Percentiles rank a stretch among this genome's conserved stretches.
Conservation (phyloP, 2,888 invertebrate species). For the Mycalesis mineus region DNA sequence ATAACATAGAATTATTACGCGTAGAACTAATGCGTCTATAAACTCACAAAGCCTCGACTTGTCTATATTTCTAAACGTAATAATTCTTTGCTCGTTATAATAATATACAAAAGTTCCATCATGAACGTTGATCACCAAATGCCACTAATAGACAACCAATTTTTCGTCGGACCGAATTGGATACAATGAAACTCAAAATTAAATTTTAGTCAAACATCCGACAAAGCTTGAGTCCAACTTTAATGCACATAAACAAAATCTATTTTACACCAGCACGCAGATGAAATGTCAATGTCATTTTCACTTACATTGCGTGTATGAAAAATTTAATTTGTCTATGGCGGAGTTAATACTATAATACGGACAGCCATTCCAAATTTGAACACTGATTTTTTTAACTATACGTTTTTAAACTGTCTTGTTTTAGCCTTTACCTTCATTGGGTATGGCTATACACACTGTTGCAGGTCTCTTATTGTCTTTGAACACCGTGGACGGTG, state of each 20-base stretch:
- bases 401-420: constrained; percentile 15
- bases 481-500: constrained; percentile 38
- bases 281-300: neutral
- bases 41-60: too few relatives aligned
- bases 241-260: neutral
- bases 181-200: neutral
- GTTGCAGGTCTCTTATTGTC: constrained; percentile 64
- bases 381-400: constrained; percentile 39
- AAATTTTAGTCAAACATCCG: neutral
- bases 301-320: neutral
- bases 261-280: neutral
- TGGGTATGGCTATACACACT: constrained; percentile 79
- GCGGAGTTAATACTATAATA: constrained; percentile 7
- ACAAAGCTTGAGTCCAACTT: neutral
- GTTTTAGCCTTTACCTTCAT: constrained; percentile 74
- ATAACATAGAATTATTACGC: constrained; percentile 4
- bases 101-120: neutral
- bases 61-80: too few relatives aligned
- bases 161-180: neutral
- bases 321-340: neutral
- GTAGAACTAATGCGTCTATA: too few relatives aligned
- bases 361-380: constrained; percentile 28
- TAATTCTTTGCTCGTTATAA: constrained; percentile 7
- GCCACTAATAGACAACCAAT: neutral
- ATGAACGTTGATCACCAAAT: neutral